Base-by-base conservation (phyloP, 2,888 invertebrate genomes). In the Caenorhabditis doughertyi region DNA sequence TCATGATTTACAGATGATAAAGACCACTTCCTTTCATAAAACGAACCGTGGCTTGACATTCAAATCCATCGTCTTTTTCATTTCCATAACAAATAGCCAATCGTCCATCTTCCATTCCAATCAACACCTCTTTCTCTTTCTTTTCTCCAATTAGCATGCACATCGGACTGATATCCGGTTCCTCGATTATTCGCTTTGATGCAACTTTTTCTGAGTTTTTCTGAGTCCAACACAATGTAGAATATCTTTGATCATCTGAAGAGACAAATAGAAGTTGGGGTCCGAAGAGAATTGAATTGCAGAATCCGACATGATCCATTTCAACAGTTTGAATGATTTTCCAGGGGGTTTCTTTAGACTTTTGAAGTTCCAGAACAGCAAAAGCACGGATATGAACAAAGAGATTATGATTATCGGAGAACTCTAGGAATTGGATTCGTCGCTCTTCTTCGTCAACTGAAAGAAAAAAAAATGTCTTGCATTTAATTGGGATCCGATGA, bases 51-150 rank as follows among this genome's bases (percentile, higher is more conserved):
- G 47, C 58, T 1, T 39, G 18, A 7, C 25, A 27, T 27, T 42
- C 58, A 18, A 49, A 47, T 21, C 5, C 49, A 3, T 29, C 42
- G 5, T n/a, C n/a, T n/a, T 51, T 9, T n/a, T 29, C 35, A 23
- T 42, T 13, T n/a, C 44, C 55, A 42, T 47, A 35, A 44, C 25
- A 39, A 25, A 71, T 58, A n/a, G 71, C 71, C 53, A 79, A 23
- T 18, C 51, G n/a, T 51, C 76, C 81, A 32, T 76, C 76, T 29
- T 81, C 81, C 71, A 71, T 71, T 27, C 76, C 80, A 23, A 81
- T 35, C 44, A 81, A 8, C 32, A 81, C 62, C 27, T 73, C 60
- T 23, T 32, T 25, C 32, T 65, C 27, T 7, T 62, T 23, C n/a
- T 39, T 42, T 7, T 79, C 62, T 7, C 70, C 70, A 35, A 53